These are phyloP conservation scores for Pecten maximus DNA, from an alignment of 2,888 invertebrate species.

Conservation along the genomic window DNA sequence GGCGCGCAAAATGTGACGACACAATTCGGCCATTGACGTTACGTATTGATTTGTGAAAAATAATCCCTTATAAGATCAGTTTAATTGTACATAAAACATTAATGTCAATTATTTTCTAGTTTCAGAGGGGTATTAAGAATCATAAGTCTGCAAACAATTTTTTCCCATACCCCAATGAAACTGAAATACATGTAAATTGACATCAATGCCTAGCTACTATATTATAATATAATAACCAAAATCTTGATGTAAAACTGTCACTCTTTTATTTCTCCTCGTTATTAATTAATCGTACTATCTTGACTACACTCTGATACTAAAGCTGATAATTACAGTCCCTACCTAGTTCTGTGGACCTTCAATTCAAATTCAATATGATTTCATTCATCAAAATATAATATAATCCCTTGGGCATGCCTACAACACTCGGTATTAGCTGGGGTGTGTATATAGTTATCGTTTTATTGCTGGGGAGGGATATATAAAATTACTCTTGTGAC, in stretches of 20 bases:
- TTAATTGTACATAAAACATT: too few species aligned
- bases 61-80: too few species aligned
- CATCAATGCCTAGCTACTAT: too few species aligned
- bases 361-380: background rate
- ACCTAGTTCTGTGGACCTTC: background rate
- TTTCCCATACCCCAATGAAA: too few species aligned
- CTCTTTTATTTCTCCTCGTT: background rate
- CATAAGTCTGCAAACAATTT: too few species aligned
- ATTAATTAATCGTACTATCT: background rate
- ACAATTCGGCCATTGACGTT: too few species aligned
- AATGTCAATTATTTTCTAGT: too few species aligned
- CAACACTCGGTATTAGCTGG: background rate
- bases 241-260: background rate
- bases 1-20: too few species aligned
- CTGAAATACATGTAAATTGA: too few species aligned
- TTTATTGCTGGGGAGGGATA: background rate
- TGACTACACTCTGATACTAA: background rate
- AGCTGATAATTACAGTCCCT: background rate
- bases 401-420: background rate
- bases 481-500: conserved; percentile 4
- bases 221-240: background rate
- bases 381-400: conserved; percentile 18
- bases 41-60: too few species aligned
- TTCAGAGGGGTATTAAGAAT: too few species aligned
- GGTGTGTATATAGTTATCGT: background rate